Percentiles rank a stretch among this genome's conserved stretches.
phyloP scores from a whole-genome alignment of 2,797 vertebrate genomes.

The Melanogrammus aeglefinus region DNA sequence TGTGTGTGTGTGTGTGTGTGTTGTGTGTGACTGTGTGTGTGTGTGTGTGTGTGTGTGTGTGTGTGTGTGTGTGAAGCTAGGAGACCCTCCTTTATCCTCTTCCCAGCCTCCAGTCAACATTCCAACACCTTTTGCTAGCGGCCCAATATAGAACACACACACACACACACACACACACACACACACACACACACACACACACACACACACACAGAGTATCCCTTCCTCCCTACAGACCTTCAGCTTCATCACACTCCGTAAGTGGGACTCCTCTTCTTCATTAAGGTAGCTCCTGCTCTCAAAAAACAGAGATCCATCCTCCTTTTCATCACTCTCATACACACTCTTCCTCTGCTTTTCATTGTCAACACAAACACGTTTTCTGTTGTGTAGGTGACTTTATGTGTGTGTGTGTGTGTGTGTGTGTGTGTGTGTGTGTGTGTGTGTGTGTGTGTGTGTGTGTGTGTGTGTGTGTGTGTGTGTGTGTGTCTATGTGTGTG shows the following conservation, averaged over 20 bases:
- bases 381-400: too few species aligned
- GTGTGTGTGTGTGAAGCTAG: constrained; percentile 1
- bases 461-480: neutral
- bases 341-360: neutral
- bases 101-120: constrained; percentile 21
- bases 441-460: too few species aligned
- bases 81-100: constrained; percentile 20
- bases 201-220: constrained; percentile 19
- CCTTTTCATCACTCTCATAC: neutral
- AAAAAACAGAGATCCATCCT: neutral
- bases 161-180: constrained; percentile 14
- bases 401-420: neutral
- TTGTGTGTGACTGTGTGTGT: neutral
- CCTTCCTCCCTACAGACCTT: neutral
- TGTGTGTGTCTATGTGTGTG: neutral
- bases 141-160: constrained; percentile 37
- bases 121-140: constrained; percentile 35
- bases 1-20: neutral
- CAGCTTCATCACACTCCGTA: neutral
- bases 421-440: too few species aligned
- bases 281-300: neutral
- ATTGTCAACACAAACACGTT: too few species aligned
- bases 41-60: constrained; percentile 1
- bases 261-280: neutral
- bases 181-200: constrained; percentile 7